phyloP scores from a whole-genome alignment of 2,888 invertebrate genomes.

The Calliopum simillimum region DNA sequence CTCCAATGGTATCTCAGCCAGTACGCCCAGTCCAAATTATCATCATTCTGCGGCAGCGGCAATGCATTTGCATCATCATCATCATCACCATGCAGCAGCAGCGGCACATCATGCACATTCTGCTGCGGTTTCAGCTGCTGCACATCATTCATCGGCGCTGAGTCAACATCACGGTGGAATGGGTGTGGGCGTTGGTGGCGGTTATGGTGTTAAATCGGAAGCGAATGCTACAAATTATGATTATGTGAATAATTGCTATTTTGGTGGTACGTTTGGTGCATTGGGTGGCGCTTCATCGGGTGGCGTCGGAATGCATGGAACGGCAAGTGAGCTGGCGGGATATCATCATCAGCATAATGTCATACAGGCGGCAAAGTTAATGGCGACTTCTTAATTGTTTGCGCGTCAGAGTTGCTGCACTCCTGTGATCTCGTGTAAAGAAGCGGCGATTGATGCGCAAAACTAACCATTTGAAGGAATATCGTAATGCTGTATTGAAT shows the following conservation, averaged over 20 bases:
- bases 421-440: constrained; percentile 50
- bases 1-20: constrained; percentile 53
- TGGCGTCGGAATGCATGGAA: constrained; percentile 56
- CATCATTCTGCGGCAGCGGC: constrained; percentile 53
- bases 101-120: constrained; percentile 42
- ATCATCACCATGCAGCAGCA: constrained; percentile 42
- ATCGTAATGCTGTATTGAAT: too few species aligned
- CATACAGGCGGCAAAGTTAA: constrained; percentile 84
- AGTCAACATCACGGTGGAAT: constrained; percentile 45
- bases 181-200: constrained; percentile 38
- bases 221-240: constrained; percentile 65
- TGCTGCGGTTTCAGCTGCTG: constrained; percentile 39
- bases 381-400: constrained; percentile 80
- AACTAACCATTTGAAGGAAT: too few species aligned
- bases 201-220: constrained; percentile 61
- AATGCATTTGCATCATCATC: constrained; percentile 45
- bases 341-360: constrained; percentile 89
- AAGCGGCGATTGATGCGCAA: too few species aligned
- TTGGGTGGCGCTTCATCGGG: constrained; percentile 55
- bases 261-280: constrained; percentile 65
- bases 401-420: constrained; percentile 26
- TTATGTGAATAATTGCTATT: constrained; percentile 67
- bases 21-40: constrained; percentile 62
- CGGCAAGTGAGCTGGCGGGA: constrained; percentile 65
- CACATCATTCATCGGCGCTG: constrained; percentile 48